Evolutionary conservation across 2,797 vertebrate genomes (phyloP), one percentile per base, ranked within the genome.

Genomic region (Pseudochromis fuscus): DNA sequence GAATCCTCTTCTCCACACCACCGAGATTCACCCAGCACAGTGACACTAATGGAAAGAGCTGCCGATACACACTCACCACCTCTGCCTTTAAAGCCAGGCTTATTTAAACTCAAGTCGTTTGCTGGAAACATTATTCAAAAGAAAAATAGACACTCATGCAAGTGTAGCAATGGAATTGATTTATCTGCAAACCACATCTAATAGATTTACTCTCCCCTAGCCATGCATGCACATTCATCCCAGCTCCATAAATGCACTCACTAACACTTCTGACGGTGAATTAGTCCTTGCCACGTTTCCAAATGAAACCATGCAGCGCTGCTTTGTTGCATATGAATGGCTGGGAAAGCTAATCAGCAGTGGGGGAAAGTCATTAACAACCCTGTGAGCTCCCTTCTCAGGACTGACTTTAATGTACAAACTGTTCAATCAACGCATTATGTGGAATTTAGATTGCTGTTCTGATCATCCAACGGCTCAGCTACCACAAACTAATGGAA

Each of bases 401-500:
- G 69, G 77, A 55, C 79, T 70, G 83, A 81, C 88, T 92, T 89
- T 90, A 90, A 90, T 91, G 83, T 89, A 88, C 74, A 90, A 89
- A 91, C 87, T 91, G 87, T 86, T 89, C 91, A 91, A 88, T 93
- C 85, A 87, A 70, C 42, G 67, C 77, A 85, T 90, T 91, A 87
- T 82, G 85, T 71, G 81, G 81, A 67, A 83, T 82, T 88, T 84
- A 84, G 84, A 90, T 89, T 81, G 85, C 86, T 66, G 83, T 84
- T 87, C 74, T 90, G 88, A 88, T 93, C 86, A 86, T 67, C 87
- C 85, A 79, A 86, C 59, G 77, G 89, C 76, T 87, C 87, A 80
- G 84, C 87, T 80, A 84, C 71, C 79, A 66, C 78, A 79, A 87
- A 82, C 78, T 91, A 91, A 91, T 90, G 85, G 83, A 79, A 80